Conservation (phyloP, 2,113 vertebrate species). For the Oxyruncus cristatus region DNA sequence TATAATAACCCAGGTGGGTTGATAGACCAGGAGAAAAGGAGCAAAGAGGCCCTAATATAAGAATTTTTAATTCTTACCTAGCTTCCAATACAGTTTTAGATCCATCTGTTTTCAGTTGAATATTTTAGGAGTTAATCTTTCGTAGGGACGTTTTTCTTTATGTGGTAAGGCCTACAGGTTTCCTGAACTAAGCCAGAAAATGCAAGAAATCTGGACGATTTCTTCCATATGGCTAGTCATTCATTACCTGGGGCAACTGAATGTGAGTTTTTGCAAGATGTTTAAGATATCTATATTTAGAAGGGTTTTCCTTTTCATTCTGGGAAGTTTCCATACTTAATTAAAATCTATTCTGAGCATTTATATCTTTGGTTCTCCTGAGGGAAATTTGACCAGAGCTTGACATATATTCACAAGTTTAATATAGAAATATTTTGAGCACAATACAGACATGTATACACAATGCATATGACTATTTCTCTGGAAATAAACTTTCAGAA, state of each 20-base stretch:
- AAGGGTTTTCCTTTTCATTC: neutral
- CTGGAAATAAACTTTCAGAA: neutral
- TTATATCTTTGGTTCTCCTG: neutral
- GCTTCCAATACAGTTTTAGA: neutral
- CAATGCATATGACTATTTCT: neutral
- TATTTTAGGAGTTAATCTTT: constrained; percentile 1
- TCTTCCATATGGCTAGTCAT: neutral
- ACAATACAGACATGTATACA: accelerated
- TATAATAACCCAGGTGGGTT: neutral
- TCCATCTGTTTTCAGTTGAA: neutral
- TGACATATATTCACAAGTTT: neutral
- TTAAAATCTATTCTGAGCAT: neutral
- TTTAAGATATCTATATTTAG: constrained; percentile 24
- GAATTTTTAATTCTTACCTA: neutral
- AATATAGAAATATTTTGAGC: neutral
- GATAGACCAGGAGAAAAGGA: neutral
- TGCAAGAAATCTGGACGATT: neutral
- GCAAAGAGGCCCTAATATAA: neutral
- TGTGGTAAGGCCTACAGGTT: constrained; percentile 22
- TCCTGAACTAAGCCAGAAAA: constrained; percentile 46
- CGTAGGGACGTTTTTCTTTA: neutral
- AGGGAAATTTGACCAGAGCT: neutral
- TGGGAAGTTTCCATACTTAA: constrained; percentile 1
- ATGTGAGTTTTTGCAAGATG: neutral
- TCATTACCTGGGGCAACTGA: neutral